These are phyloP conservation scores for Cephalopholis sonnerati DNA, from an alignment of 2,113 vertebrate genomes.

Conservation along the genomic window DNA sequence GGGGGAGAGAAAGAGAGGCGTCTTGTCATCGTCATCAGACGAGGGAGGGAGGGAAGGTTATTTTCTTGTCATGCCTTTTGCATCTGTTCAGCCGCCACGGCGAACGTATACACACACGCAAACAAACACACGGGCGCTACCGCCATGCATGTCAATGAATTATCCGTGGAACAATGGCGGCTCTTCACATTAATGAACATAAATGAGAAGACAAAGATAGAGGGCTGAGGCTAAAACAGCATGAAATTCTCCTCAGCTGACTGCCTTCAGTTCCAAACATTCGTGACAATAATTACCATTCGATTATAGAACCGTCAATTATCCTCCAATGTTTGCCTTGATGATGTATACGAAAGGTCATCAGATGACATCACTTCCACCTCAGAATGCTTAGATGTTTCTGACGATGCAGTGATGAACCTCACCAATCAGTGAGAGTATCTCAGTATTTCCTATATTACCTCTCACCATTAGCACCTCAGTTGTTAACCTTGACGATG, in stretches of 20 bases:
- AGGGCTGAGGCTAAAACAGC: conserved; percentile 72
- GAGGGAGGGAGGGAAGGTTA: conserved; percentile 55
- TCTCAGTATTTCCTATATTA: conserved; percentile 43
- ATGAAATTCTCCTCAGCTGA: conserved; percentile 68
- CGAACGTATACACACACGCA: conserved; percentile 38
- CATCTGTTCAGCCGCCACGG: conserved; percentile 49
- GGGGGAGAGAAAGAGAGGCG: conserved; percentile 43
- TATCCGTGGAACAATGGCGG: conserved; percentile 64
- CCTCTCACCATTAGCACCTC: conserved; percentile 55
- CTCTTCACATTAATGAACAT: conserved; percentile 75
- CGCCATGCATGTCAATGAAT: conserved; percentile 70
- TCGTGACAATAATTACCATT: conserved; percentile 54
- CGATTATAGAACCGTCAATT: conserved; percentile 47
- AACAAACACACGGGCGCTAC: conserved; percentile 38
- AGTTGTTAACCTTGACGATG: conserved; percentile 77
- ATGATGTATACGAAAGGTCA: conserved; percentile 34
- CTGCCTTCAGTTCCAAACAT: conserved; percentile 56
- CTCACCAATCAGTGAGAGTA: conserved; percentile 11
- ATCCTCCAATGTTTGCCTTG: conserved; percentile 31
- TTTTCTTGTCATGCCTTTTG: conserved; percentile 75
- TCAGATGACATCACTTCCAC: conserved; percentile 31
- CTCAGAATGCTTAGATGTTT: not conserved
- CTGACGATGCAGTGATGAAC: not conserved
- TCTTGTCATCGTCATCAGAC: conserved; percentile 64
- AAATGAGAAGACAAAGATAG: conserved; percentile 77